Conservation (phyloP, 2,113 vertebrate species). For the Centropristis striata region DNA sequence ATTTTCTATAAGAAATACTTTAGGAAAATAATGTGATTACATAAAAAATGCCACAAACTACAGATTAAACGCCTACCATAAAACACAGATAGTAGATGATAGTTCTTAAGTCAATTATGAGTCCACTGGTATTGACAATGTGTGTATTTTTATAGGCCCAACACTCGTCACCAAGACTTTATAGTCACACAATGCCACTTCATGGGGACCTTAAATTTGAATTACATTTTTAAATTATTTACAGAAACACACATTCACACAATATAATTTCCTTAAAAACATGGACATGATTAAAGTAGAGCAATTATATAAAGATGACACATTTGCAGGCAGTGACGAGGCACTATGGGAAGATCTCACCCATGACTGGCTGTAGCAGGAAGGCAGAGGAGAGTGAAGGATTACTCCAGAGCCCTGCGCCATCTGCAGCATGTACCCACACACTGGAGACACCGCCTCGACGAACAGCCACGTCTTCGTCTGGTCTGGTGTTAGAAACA, state of each 20-base stretch:
- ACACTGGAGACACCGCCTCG: slow-evolving; percentile 51
- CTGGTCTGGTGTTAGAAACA: slow-evolving; percentile 63
- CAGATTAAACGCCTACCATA: too few relatives aligned
- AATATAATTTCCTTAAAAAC: not conserved
- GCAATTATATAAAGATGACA: slow-evolving; percentile 3
- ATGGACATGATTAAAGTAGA: slow-evolving; percentile 12
- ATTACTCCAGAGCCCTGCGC: slow-evolving; percentile 43
- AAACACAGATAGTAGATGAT: too few relatives aligned
- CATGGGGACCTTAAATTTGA: not conserved
- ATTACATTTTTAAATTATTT: not conserved
- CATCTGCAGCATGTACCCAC: slow-evolving; percentile 69
- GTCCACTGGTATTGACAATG: not conserved
- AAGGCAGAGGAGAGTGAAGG: slow-evolving; percentile 78
- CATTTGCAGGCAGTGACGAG: not conserved
- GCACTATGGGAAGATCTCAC: slow-evolving; percentile 59
- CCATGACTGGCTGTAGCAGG: slow-evolving; percentile 76
- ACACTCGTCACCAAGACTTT: not conserved
- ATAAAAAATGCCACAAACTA: too few relatives aligned
- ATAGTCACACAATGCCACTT: not conserved
- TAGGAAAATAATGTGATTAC: too few relatives aligned
- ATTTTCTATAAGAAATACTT: too few relatives aligned
- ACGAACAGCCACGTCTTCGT: slow-evolving; percentile 71
- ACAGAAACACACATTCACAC: too few relatives aligned
- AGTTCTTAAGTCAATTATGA: too few relatives aligned
- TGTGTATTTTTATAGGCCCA: too few relatives aligned